Conservation (phyloP, 2,888 invertebrate genomes). For the Notocelia uddmanniana region DNA sequence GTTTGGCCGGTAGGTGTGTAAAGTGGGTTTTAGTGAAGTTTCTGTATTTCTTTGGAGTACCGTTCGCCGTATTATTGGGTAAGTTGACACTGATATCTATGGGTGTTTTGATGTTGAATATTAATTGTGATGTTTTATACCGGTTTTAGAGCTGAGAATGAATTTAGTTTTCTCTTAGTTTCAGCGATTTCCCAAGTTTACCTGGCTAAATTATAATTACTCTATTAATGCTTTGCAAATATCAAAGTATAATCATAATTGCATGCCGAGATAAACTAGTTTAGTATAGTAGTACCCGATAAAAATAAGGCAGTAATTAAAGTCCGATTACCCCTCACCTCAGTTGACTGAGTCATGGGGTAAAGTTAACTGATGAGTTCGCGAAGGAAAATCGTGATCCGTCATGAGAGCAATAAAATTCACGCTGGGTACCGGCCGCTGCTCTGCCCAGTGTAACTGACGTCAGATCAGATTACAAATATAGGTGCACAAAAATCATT, state of each 20-base stretch:
- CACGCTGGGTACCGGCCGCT: not conserved
- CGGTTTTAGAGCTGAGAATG: constrained; percentile 4
- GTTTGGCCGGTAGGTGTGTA: constrained; percentile 32
- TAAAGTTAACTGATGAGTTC: constrained; percentile 16
- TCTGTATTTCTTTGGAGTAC: constrained; percentile 61
- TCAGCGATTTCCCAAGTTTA: not conserved
- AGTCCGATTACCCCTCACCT: not conserved
- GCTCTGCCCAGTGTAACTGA: not conserved
- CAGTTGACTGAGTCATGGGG: constrained; percentile 9
- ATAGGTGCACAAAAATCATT: no score
- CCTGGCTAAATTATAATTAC: not conserved
- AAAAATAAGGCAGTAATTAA: constrained; percentile 6
- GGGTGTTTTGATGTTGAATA: constrained; percentile 30
- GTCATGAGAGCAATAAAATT: not conserved
- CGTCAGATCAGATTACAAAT: not conserved
- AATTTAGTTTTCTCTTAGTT: not conserved
- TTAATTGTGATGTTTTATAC: constrained; percentile 14
- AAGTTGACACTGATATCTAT: constrained; percentile 61
- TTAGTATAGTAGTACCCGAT: no score
- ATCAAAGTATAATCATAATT: not conserved
- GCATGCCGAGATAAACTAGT: no score
- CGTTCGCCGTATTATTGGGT: constrained; percentile 74
- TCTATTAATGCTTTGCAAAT: not conserved
- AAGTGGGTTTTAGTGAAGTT: constrained; percentile 54
- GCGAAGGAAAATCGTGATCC: constrained; percentile 11